Evolutionary conservation across 1,140 invertebrate species (phyloP), one percentile per base, ranked within the genome.

Genomic region (Antheraea pernyi): DNA sequence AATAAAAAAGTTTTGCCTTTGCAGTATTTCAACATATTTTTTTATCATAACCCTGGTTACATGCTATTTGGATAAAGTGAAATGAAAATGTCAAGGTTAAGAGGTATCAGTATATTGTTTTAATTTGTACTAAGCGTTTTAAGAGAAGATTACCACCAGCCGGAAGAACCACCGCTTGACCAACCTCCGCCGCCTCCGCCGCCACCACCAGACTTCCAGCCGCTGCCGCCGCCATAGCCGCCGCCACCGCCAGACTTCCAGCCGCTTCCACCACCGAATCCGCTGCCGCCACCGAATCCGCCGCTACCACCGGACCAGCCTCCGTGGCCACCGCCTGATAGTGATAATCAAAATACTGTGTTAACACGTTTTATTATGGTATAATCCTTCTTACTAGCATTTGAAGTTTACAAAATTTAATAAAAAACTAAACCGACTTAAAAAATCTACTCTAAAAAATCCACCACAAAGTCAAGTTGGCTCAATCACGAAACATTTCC

Each of bases 61-160:
- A 0, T 42, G 39, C 2, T 42, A 42, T 42, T 11, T 19, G 59
- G 60, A 61, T 39, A n/a, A 0, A 18, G 61, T 37, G 1, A 65
- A 60, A 60, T 46, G 68, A 68, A 64, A 72, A 67, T 61, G 68
- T 16, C 59, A 68, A 19, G 19, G 39, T 19, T 71, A 58, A 19
- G 76, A 82, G 77, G 77, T 84, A 82, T 74, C 69, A 74, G 46
- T 85, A 73, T 86, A 84, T 83, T 86, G 66, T 77, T 53, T 53
- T 69, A 42, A 74, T 71, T 81, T 75, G 68, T 67, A 71, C 76
- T 78, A 77, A 66, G 58, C 65, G 13, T 60, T 59, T 68, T 61
- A 42, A 30, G 39, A 18, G 63, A 37, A 10, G 39, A 78, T 88
- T 80, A 87, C 86, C 84, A 89, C 83, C 86, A 85, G 70, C 84